Base-by-base conservation (phyloP, 2,797 vertebrate species). In the Sciurus vulgaris region DNA sequence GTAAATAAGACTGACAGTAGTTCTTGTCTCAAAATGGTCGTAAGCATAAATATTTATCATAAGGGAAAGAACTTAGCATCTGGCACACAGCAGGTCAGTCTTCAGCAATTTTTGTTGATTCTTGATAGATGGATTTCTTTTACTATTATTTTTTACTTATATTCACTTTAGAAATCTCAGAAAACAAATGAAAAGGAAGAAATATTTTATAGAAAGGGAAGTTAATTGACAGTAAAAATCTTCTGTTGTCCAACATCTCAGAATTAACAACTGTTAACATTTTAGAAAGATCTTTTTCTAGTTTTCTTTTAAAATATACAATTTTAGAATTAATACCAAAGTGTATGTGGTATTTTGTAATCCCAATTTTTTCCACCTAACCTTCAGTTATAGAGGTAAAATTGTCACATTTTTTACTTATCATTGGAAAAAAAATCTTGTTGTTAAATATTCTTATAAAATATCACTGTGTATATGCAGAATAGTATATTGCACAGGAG, bases 21-120 rank as follows among this genome's bases (percentile, higher is more conserved):
- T 28, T 59, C 11, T n/a, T 38, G 13, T 87, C 59, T 79, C 72
- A 51, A 82, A 73, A 61, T 26, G 20, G 9, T 1, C 63, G 9
- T 49, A 67, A 95, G 15, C 49, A 73, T 74, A 89, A 84, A 61
- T 35, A 61, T 38, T 41, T 72, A 82, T 74, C 47, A 70, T 33
- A 79, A 89, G 47, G 9, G 30, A 87, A 88, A 88, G 22, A 44
- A 70, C 17, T 87, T 70, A 79, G n/a, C 35, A 2, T 13, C 30
- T 88, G 38, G 15, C 30, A 72, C 14, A 28, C 15, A 69, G 56
- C 12, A 88, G 11, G 33, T 78, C 47, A 84, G 79, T 44, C 5
- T 90, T 67, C 7, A 94, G 26, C 56, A 44, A 84, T 67, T 95
- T 96, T 84, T 76, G 85, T 81, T 83, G 65, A 77, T 59, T 93